Conservation (phyloP, 2,113 vertebrate species). For the Epinephelus moara region DNA sequence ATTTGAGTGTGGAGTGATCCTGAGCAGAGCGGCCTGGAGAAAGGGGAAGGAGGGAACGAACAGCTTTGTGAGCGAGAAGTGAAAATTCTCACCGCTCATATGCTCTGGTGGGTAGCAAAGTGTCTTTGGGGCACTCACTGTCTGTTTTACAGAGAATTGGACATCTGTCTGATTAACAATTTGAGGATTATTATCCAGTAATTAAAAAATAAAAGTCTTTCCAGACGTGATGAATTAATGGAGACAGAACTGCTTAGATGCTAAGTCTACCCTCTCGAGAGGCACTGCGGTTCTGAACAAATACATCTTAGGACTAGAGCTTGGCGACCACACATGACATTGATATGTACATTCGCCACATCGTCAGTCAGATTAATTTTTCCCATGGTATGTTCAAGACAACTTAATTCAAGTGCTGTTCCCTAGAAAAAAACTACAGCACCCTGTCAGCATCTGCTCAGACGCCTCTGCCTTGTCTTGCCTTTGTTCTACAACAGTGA, state of each 20-base stretch:
- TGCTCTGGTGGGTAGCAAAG: neutral
- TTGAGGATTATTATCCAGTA: neutral
- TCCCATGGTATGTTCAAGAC: neutral
- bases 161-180: constrained; percentile 22
- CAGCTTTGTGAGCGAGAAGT: too few species aligned
- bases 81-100: too few species aligned
- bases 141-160: neutral
- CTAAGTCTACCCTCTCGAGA: neutral
- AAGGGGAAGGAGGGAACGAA: too few species aligned
- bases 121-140: neutral
- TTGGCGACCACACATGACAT: neutral
- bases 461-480: neutral
- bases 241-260: constrained; percentile 12
- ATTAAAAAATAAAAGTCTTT: neutral
- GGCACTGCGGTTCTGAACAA: neutral
- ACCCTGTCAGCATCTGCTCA: neutral
- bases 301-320: neutral
- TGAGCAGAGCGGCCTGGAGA: too few species aligned
- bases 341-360: neutral
- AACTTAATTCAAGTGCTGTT: neutral
- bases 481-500: constrained; percentile 1
- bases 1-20: too few species aligned
- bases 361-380: neutral
- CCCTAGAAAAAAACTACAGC: neutral
- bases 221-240: constrained; percentile 1